Base-by-base conservation (phyloP, 1,140 invertebrate genomes). In the Penaeus indicus region DNA sequence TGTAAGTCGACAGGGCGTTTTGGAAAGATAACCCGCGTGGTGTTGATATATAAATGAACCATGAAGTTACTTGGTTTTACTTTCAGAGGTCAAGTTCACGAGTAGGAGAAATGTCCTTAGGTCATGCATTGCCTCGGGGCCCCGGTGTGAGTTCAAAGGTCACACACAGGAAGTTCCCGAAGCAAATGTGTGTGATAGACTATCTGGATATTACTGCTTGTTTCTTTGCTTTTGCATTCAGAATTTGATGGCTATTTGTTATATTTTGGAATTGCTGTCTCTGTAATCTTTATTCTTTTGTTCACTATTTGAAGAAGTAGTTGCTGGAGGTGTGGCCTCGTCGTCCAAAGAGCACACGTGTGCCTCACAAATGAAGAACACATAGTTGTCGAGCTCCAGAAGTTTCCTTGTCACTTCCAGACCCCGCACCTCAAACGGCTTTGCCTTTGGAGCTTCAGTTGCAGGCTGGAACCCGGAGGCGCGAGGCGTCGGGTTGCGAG, bases 301-400 rank as follows among this genome's bases (percentile, higher is more conserved):
- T 88, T 88, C 87, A 84, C 87, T 84, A 69, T 86, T 79, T 62
- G 8, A 83, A 79, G 87, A 84, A 77, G 69, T 84, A 67, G 87
- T 75, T 84, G 81, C 81, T 77, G 60, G 64, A 88, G 81, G 32
- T 61, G 63, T 88, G 27, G 22, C 75, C 85, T 38, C n/a, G 72
- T 3, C 21, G 62, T 88, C 38, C 38, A 61, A 78, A 42, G 62
- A 80, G 63, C 61, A 83, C 87, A 88, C 85, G 72, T 61, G 85
- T 54, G 54, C 54, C 54, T 54, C 54, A 54, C 54, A 54, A 54
- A 11, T 54, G 54, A 54, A 54, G 54, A 54, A 87, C 27, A 81
- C 78, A 27, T 79, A 75, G 60, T 64, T 64, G 87, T 63, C 82
- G 61, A 88, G 69, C 60, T 84, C 82, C 87, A 78, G 87, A 88